Base-by-base conservation (phyloP, 2,888 invertebrate genomes). In the Spatulosminthurus flaviceps region DNA sequence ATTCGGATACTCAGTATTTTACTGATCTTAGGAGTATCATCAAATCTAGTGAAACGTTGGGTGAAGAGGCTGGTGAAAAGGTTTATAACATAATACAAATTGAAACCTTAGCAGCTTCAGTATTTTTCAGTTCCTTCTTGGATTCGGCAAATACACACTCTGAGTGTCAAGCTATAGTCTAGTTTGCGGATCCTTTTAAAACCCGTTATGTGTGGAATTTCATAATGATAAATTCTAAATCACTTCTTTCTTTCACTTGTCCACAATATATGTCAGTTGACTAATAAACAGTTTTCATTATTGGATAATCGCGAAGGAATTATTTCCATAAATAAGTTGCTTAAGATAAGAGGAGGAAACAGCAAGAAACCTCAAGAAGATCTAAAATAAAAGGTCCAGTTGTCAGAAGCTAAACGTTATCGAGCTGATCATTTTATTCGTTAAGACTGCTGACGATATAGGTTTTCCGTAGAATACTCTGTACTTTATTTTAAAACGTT, bases 1-100 rank as follows among this genome's bases (percentile, higher is more conserved):
- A 22, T 64, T 64, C 64, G 64, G n/a, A 64, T 64, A 4, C 22
- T 64, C n/a, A 64, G 64, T 64, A 24, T 22, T 16, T n/a, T 64
- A 22, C 24, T 26, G 26, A 9, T 64, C 5, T 24, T 64, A 4
- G 64, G 64, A 64, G 9, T 64, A 9, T 64, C 64, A 7, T 24
- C 64, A 2, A 64, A 24, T 11, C 2, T 64, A 26, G 64, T 64
- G 11, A 64, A 64, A 64, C 22, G 19, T 2, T 51, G 51, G 51
- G 19, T 51, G 51, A 16, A 2, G 2, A 51, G 51, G n/a, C 16
- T 51, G 51, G 51, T 51, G n/a, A 51, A 51, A 51, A 51, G 51
- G n/a, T 51, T 51, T 11, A 34, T 34, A 34, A 7, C 34, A 34
- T 34, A 34, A 34, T 9, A 5, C 16, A 11, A 2, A n/a, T 51